Conservation (phyloP, 2,888 invertebrate species). For the Argynnis bischoffii region DNA sequence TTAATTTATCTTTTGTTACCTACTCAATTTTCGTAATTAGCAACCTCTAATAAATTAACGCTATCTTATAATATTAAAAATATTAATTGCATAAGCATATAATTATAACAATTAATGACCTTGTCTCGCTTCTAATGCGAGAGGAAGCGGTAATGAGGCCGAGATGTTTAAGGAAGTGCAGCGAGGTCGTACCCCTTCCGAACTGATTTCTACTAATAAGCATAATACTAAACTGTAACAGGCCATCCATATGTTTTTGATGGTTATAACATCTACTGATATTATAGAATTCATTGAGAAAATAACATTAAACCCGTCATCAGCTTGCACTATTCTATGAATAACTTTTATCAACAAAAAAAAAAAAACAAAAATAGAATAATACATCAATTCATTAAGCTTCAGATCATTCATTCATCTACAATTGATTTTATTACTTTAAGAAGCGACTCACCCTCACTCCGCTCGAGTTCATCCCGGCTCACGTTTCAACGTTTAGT, state of each 20-base stretch:
- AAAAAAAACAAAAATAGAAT: too few species aligned
- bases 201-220: constrained; percentile 28
- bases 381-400: too few species aligned
- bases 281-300: too few species aligned
- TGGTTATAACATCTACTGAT: too few species aligned
- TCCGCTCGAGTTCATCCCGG: too few species aligned
- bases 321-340: too few species aligned
- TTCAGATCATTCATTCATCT: too few species aligned
- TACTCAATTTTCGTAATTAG: constrained; percentile 3
- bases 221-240: not conserved
- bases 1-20: not conserved
- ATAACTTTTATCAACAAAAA: too few species aligned
- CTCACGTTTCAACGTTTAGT: too few species aligned
- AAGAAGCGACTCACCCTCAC: too few species aligned
- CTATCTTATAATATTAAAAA: constrained; percentile 28
- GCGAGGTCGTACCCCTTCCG: constrained; percentile 50
- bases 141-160: constrained; percentile 65
- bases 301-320: too few species aligned
- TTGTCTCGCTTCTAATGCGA: constrained; percentile 37
- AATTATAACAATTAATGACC: constrained; percentile 44
- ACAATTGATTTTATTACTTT: too few species aligned
- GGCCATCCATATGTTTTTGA: not conserved
- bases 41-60: constrained; percentile 13
- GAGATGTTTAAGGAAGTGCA: constrained; percentile 58
- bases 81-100: constrained; percentile 38